Conservation (phyloP, 2,797 vertebrate species). For the Picus viridis region DNA sequence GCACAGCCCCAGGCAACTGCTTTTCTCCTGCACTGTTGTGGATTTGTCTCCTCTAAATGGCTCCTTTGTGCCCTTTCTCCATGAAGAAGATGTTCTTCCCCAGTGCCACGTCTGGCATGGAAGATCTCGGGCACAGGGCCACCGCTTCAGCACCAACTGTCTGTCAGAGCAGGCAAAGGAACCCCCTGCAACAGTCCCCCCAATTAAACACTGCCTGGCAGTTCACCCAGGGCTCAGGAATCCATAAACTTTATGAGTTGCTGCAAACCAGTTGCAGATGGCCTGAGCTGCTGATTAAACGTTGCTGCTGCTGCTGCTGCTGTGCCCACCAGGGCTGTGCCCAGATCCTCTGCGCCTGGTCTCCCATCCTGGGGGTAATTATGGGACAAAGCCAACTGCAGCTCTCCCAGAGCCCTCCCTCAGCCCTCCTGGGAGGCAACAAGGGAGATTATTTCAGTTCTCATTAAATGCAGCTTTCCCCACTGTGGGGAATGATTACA, state of each 20-base stretch:
- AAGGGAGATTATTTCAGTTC: slow-evolving; percentile 12
- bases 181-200: neutral
- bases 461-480: slow-evolving; percentile 20
- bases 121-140: slow-evolving; percentile 24
- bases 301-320: slow-evolving; percentile 32
- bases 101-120: slow-evolving; percentile 41
- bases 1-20: slow-evolving; percentile 37
- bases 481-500: neutral
- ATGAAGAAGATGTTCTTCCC: slow-evolving; percentile 41
- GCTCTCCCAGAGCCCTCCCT: slow-evolving; percentile 10
- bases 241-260: slow-evolving; percentile 55
- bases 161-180: slow-evolving; percentile 43
- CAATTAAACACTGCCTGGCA: slow-evolving; percentile 68
- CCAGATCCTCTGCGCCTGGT: slow-evolving; percentile 33
- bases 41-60: slow-evolving; percentile 52
- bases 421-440: neutral
- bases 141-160: slow-evolving; percentile 21
- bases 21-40: slow-evolving; percentile 50
- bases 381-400: slow-evolving; percentile 44
- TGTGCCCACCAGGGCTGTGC: slow-evolving; percentile 39
- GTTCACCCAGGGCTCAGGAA: slow-evolving; percentile 49
- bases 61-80: slow-evolving; percentile 59
- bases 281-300: slow-evolving; percentile 69
- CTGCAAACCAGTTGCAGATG: slow-evolving; percentile 76
- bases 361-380: slow-evolving; percentile 51